phyloP scores from a whole-genome alignment of 2,797 vertebrate genomes.

The Dicrostonyx torquatus region DNA sequence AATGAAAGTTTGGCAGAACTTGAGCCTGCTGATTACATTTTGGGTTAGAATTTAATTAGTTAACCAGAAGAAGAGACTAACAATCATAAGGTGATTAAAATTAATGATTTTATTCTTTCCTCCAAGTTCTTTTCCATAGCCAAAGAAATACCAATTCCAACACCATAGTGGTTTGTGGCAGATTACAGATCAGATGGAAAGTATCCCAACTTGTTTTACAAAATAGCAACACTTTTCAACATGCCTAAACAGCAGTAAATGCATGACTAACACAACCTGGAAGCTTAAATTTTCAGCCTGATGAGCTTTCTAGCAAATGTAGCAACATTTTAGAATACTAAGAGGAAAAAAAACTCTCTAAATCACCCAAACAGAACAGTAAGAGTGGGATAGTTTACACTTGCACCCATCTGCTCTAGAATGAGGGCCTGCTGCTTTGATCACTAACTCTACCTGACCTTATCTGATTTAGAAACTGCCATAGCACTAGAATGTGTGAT shows the following conservation, averaged over 20 bases:
- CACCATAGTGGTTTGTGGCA: background rate
- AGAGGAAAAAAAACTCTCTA: background rate
- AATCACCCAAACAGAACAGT: background rate
- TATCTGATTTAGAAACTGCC: background rate
- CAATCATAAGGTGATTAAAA: background rate
- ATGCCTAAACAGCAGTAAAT: background rate
- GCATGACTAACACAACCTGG: background rate
- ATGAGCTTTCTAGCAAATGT: background rate
- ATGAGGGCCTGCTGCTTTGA: background rate
- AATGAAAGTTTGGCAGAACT: background rate
- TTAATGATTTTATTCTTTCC: background rate
- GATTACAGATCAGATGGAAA: conserved; percentile 3
- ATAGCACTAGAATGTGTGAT: background rate
- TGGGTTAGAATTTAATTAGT: background rate
- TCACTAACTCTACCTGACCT: background rate
- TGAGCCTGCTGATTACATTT: background rate
- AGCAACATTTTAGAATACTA: conserved; percentile 33
- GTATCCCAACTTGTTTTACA: background rate
- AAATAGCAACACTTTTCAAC: background rate
- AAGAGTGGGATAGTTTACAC: background rate
- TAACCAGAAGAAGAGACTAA: background rate
- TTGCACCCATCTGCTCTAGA: background rate
- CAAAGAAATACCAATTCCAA: background rate
- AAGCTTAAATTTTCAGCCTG: background rate
- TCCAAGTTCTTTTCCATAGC: conserved; percentile 13